phyloP scores from a whole-genome alignment of 1,140 invertebrate species.

The Hypsibius dujardini region DNA sequence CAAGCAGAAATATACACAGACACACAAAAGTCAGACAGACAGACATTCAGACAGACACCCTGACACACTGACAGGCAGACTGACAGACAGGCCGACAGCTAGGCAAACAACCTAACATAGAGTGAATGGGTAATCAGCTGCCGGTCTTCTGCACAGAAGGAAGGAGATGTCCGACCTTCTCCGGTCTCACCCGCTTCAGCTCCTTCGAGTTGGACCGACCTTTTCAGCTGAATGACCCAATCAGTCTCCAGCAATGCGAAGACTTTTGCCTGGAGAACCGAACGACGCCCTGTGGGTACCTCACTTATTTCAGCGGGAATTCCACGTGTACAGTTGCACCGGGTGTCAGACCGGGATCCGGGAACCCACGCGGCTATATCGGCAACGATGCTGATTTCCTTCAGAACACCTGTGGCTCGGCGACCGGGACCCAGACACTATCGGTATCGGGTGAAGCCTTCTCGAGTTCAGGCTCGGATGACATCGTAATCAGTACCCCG shows the following conservation, averaged over 20 bases:
- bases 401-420: not conserved
- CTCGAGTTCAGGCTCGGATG: not conserved
- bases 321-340: not conserved
- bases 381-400: not conserved
- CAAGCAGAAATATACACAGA: too few relatives aligned
- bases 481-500: too few relatives aligned
- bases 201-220: not conserved
- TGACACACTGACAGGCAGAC: too few relatives aligned
- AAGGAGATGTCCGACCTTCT: not conserved
- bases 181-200: not conserved
- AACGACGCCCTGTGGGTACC: not conserved
- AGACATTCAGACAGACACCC: too few relatives aligned
- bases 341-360: not conserved
- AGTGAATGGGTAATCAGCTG: too few relatives aligned
- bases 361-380: not conserved
- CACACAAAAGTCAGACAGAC: too few relatives aligned
- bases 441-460: not conserved
- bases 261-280: not conserved
- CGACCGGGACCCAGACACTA: not conserved
- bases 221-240: not conserved
- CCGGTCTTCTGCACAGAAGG: not conserved
- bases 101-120: too few relatives aligned
- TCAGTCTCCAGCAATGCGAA: slow-evolving; percentile 1
- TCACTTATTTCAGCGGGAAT: not conserved
- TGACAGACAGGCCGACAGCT: too few relatives aligned